Percentiles rank a stretch among this genome's conserved stretches.
Conservation (phyloP, 2,113 vertebrate species). For the Puffinus mauretanicus region DNA sequence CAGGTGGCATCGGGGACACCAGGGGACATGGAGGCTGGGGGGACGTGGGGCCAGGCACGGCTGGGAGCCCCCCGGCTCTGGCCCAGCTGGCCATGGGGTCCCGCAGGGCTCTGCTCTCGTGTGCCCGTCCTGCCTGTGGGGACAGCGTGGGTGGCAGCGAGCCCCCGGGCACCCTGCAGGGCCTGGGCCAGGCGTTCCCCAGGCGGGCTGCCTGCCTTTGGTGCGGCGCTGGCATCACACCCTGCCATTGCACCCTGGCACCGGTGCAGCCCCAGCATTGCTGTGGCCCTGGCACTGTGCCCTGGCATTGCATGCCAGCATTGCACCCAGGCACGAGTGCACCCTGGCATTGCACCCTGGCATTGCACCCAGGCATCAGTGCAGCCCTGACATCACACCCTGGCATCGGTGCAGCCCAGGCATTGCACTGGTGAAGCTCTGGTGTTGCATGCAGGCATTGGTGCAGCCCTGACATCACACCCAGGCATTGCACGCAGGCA, state of each 20-base stretch:
- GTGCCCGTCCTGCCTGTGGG: neutral
- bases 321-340: too few species aligned
- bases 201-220: neutral
- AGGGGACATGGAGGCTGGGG: rapidly evolving
- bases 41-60: rapidly evolving
- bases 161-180: neutral
- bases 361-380: too few species aligned
- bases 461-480: neutral
- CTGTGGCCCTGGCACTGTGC: neutral
- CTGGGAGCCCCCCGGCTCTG: neutral
- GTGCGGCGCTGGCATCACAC: neutral
- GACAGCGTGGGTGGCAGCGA: rapidly evolving
- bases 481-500: neutral
- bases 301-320: neutral
- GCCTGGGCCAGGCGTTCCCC: rapidly evolving
- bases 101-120: rapidly evolving
- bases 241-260: neutral
- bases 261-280: neutral
- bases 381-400: neutral
- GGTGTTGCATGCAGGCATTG: too few species aligned
- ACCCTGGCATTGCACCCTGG: neutral
- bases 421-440: neutral
- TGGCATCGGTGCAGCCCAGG: too few species aligned
- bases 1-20: rapidly evolving
- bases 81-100: neutral